Base-by-base conservation (phyloP, 2,113 vertebrate species). In the Montifringilla adamsi region DNA sequence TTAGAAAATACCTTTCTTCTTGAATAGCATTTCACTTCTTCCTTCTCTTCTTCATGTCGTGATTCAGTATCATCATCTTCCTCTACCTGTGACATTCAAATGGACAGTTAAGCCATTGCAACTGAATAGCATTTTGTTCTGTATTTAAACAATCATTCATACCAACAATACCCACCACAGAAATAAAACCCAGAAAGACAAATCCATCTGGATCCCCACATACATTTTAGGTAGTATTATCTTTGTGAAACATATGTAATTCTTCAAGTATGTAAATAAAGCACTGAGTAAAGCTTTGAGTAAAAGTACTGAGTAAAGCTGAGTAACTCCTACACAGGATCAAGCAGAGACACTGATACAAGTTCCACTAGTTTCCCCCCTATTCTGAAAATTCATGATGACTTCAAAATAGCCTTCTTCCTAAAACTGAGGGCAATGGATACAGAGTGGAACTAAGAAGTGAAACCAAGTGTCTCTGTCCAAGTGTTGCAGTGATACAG, bases 1-100 rank as follows among this genome's bases (percentile, higher is more conserved):
- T 99, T 99, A 60, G 99, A 99, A 93, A 98, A 89, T 43, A 99
- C 96, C 87, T 99, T 99, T 96, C 99, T 98, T 97, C 97, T 98
- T 91, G 98, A 98, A 95, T 98, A 99, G 76, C 76, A 73, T 78
- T 97, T 95, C 62, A 84, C 90, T 53, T 89, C 94, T 55, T 97
- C 96, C 50, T 97, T 97, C 74, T 98, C 98, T 76, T 98, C 98
- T 81, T 95, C 97, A 53, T 62, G 85, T 69, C 21, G 95, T 53
- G 96, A 95, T 64, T 97, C 87, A 23, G 49, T n/a, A 64, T 95
- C 97, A 35, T 90, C 97, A 31, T 97, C 96, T 1, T 88, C 83
- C 19, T 91, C 87, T 74, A 80, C 90, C 97, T 97, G 74, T 69
- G 58, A 81, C 43, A 93, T 91, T 80, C 62, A 93, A 92, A 90